phyloP scores from a whole-genome alignment of 2,113 vertebrate genomes.

The Jacana jacana region DNA sequence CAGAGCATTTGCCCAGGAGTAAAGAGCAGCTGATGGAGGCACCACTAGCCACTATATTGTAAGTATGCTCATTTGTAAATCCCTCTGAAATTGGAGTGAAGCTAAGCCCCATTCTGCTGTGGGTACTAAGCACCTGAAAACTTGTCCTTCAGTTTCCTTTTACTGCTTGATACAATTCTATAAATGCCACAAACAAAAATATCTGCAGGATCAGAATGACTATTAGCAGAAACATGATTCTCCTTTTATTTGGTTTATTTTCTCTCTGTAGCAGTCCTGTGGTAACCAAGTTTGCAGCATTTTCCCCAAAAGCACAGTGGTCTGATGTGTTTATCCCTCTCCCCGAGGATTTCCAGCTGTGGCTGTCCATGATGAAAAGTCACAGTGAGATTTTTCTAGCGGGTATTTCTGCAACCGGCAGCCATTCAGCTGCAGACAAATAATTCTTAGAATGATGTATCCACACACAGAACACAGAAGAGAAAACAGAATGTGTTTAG shows the following conservation, averaged over 20 bases:
- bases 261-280: neutral
- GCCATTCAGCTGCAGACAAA: neutral
- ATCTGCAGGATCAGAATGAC: neutral
- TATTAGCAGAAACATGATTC: neutral
- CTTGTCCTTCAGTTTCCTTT: neutral
- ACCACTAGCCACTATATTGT: neutral
- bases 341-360: neutral
- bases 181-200: neutral
- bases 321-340: neutral
- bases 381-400: neutral
- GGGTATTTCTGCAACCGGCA: neutral
- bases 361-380: neutral
- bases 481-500: neutral
- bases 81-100: neutral
- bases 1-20: neutral
- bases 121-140: neutral
- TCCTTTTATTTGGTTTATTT: slow-evolving; percentile 6
- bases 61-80: neutral
- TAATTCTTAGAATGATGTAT: neutral
- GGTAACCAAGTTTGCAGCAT: neutral
- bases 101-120: neutral
- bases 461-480: neutral
- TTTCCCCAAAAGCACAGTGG: neutral
- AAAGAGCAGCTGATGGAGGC: neutral
- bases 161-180: neutral